Evolutionary conservation across 2,888 invertebrate species (phyloP).

Genomic region (Galerucella nymphaeae): DNA sequence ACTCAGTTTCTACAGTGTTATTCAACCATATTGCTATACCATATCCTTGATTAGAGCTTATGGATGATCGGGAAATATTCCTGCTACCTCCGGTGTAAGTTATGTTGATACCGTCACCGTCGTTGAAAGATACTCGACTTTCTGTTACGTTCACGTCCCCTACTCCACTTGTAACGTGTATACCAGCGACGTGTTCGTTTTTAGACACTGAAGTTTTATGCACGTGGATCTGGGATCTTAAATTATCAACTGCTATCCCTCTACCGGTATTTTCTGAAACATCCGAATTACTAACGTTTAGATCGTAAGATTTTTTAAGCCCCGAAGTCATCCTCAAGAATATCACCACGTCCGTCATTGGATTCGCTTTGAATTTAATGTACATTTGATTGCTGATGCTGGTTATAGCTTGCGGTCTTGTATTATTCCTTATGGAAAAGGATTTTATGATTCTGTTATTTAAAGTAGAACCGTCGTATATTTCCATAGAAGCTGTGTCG

Average conservation of each 20-base stretch:
- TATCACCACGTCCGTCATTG: slow-evolving; percentile 78
- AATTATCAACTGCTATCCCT: slow-evolving; percentile 93
- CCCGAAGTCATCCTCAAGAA: slow-evolving; percentile 85
- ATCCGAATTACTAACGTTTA: slow-evolving; percentile 86
- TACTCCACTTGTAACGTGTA: slow-evolving; percentile 90
- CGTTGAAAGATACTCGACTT: slow-evolving; percentile 89
- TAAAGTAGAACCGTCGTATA: slow-evolving; percentile 81
- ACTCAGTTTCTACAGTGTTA: slow-evolving; percentile 82
- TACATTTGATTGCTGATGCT: slow-evolving; percentile 84
- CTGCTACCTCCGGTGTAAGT: slow-evolving; percentile 94
- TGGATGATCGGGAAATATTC: slow-evolving; percentile 87
- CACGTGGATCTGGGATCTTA: slow-evolving; percentile 89
- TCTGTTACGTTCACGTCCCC: slow-evolving; percentile 95
- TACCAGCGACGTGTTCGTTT: slow-evolving; percentile 90
- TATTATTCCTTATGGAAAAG: slow-evolving; percentile 83
- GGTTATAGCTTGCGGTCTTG: slow-evolving; percentile 89
- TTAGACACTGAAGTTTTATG: slow-evolving; percentile 85
- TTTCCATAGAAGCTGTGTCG: slow-evolving; percentile 78
- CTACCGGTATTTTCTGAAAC: slow-evolving; percentile 92
- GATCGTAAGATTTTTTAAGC: slow-evolving; percentile 82
- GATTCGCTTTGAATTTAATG: slow-evolving; percentile 81
- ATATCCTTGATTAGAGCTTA: slow-evolving; percentile 89
- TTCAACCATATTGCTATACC: slow-evolving; percentile 93
- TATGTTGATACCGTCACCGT: slow-evolving; percentile 94
- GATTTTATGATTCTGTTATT: slow-evolving; percentile 77